phyloP scores from a whole-genome alignment of 2,888 invertebrate genomes.

The Cylindroiulus punctatus region DNA sequence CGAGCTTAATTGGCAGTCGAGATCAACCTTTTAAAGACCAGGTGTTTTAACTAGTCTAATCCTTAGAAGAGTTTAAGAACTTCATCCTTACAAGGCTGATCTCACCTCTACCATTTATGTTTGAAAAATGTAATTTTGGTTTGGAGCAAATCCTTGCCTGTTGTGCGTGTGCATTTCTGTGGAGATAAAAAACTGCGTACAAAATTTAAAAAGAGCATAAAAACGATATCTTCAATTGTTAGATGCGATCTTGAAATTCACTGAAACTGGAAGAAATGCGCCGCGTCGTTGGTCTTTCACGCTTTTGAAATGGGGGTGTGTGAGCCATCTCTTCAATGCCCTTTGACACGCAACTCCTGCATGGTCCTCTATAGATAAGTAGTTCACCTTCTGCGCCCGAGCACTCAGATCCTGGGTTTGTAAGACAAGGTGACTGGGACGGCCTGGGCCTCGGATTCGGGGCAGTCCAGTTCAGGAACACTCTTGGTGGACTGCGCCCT shows the following conservation, averaged over 20 bases:
- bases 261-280: not conserved
- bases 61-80: not conserved
- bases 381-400: not conserved
- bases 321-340: not conserved
- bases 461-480: constrained; percentile 66
- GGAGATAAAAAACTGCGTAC: not conserved
- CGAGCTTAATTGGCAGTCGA: not conserved
- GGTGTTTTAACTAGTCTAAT: not conserved
- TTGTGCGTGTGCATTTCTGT: not conserved
- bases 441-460: constrained; percentile 69
- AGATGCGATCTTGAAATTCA: not conserved
- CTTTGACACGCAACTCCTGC: not conserved
- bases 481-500: constrained; percentile 57
- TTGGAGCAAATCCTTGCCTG: not conserved
- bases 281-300: not conserved
- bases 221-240: not conserved
- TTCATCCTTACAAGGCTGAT: not conserved
- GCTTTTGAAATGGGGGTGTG: constrained; percentile 15
- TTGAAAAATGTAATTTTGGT: not conserved
- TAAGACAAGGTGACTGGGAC: constrained; percentile 68
- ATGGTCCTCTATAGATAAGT: not conserved
- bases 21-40: not conserved
- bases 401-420: constrained; percentile 68
- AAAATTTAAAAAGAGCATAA: constrained; percentile 1
- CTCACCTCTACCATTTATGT: too few relatives aligned